A percentile compares a stretch with the other conserved stretches of the same genome.
Evolutionary conservation across 2,888 invertebrate genomes (phyloP).

Genomic region (Taenaris catops): DNA sequence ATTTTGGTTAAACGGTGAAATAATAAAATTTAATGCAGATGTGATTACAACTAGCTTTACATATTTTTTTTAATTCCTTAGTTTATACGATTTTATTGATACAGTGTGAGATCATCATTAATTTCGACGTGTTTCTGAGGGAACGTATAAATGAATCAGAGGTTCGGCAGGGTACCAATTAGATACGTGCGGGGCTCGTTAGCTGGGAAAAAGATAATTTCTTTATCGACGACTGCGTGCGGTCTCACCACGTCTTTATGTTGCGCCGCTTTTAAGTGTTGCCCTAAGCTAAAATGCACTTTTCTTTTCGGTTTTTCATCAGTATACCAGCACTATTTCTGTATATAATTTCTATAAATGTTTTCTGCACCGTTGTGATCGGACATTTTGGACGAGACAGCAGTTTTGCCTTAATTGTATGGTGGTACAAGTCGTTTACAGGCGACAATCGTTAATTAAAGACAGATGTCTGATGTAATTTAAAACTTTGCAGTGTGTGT

Average conservation of each 20-base stretch:
- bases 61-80: conserved; percentile 11
- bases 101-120: conserved; percentile 25
- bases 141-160: conserved; percentile 30
- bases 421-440: too few relatives aligned
- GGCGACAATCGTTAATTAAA: too few relatives aligned
- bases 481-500: too few relatives aligned
- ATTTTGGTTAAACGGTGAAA: too few relatives aligned
- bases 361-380: too few relatives aligned
- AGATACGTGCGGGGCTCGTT: conserved; percentile 42
- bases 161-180: conserved; percentile 31
- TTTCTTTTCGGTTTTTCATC: too few relatives aligned
- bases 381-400: too few relatives aligned
- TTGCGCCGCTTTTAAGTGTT: conserved; percentile 15
- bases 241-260: conserved; percentile 47
- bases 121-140: conserved; percentile 25
- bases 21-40: too few relatives aligned
- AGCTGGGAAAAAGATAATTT: conserved; percentile 60
- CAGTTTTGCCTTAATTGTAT: too few relatives aligned
- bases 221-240: conserved; percentile 61
- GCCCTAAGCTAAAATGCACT: neutral
- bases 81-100: conserved; percentile 22
- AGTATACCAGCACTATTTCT: too few relatives aligned
- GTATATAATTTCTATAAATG: too few relatives aligned
- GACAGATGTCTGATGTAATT: too few relatives aligned
- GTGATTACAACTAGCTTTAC: conserved; percentile 1